Percentiles rank a stretch among this genome's conserved stretches.
These are phyloP conservation scores for Drosophila atripex DNA, from an alignment of 2,888 invertebrate genomes.

Conservation along the genomic window DNA sequence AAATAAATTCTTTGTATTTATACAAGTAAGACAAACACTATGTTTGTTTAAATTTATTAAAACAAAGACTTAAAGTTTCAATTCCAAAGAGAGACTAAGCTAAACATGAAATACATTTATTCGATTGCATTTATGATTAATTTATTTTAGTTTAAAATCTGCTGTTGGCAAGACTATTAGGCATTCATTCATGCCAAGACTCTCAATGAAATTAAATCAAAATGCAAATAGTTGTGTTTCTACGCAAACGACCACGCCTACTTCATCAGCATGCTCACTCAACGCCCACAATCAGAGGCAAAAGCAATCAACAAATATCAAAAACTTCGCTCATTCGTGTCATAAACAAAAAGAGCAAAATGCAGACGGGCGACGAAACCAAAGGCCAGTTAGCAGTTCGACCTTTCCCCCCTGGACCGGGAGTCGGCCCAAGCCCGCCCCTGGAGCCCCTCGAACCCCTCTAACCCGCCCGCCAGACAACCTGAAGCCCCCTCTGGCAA, in stretches of 20 bases:
- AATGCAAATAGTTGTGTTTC: constrained; percentile 44
- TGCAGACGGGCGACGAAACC: constrained; percentile 48
- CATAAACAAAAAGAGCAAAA: constrained; percentile 62
- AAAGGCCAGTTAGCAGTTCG: constrained; percentile 53
- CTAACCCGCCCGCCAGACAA: background rate
- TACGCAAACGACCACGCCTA: constrained; percentile 25
- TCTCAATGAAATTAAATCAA: constrained; percentile 23
- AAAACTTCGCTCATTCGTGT: constrained; percentile 70
- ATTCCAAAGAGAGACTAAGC: background rate
- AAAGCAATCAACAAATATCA: constrained; percentile 76
- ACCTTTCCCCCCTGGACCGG: background rate
- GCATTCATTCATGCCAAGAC: constrained; percentile 18
- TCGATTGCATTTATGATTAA: constrained; percentile 6
- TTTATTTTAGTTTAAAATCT: constrained; percentile 7
- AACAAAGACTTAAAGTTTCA: background rate
- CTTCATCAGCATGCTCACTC: constrained; percentile 21
- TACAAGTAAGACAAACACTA: background rate
- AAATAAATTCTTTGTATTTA: background rate
- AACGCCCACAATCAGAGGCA: constrained; percentile 57
- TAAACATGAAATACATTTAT: background rate
- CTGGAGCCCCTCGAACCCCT: background rate
- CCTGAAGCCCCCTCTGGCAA: background rate
- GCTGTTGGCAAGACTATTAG: constrained; percentile 30
- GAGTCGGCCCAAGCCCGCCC: no score
- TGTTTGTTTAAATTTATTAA: background rate